Percentiles rank a stretch among this genome's conserved stretches.
These are phyloP conservation scores for Hozukius guyotensis DNA, from an alignment of 2,797 vertebrate species.

Conservation along the genomic window DNA sequence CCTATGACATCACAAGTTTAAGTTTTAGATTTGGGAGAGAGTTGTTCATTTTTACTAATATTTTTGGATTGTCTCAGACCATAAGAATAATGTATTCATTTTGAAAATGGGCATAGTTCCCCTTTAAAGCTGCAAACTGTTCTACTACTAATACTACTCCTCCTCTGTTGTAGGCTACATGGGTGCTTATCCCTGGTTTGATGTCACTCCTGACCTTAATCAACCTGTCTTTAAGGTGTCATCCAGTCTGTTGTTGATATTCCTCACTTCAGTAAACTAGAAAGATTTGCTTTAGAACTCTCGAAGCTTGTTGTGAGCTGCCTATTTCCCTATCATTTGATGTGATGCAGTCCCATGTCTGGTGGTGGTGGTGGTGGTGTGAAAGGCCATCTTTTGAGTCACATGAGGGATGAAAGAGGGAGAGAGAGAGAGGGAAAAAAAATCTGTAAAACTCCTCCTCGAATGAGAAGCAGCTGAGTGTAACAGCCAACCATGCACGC, in stretches of 20 bases:
- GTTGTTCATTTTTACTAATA: too few relatives aligned
- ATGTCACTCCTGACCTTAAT: slow-evolving; percentile 25
- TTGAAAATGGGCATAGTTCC: too few relatives aligned
- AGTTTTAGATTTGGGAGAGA: too few relatives aligned
- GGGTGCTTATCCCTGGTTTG: neutral
- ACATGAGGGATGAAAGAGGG: slow-evolving; percentile 38
- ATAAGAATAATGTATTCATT: too few relatives aligned
- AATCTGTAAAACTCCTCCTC: slow-evolving; percentile 62
- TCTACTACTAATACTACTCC: neutral
- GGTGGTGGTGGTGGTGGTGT: slow-evolving; percentile 48
- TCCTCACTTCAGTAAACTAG: neutral
- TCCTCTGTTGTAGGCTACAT: neutral
- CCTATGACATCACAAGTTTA: too few relatives aligned
- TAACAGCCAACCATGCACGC: slow-evolving; percentile 67
- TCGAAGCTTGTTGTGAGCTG: neutral
- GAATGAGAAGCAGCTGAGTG: slow-evolving; percentile 69
- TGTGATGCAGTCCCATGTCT: slow-evolving; percentile 56
- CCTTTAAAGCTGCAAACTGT: slow-evolving; percentile 14
- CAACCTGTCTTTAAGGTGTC: neutral
- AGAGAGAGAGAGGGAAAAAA: slow-evolving; percentile 15
- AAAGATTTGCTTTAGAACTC: neutral
- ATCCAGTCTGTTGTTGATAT: neutral
- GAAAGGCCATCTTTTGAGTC: slow-evolving; percentile 60
- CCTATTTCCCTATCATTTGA: slow-evolving; percentile 45
- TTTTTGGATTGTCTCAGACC: too few relatives aligned